A percentile compares a stretch with the other conserved stretches of the same genome.
phyloP scores from a whole-genome alignment of 1,140 invertebrate species.

The Elymnias hypermnestra region DNA sequence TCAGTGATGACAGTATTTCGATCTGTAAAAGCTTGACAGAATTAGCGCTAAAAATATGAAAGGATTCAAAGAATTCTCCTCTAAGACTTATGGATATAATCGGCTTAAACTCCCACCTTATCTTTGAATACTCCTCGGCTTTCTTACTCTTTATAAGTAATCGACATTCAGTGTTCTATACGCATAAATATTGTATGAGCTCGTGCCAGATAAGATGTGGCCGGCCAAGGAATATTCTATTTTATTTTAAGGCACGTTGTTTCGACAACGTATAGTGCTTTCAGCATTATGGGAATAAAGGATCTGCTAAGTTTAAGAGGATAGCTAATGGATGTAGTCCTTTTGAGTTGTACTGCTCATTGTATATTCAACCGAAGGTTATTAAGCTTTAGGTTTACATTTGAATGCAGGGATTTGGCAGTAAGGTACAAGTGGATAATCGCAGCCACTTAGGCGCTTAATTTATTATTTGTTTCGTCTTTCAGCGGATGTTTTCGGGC shows the following conservation, averaged over 20 bases:
- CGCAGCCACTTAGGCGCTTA: conserved; percentile 32
- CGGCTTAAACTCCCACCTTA: conserved; percentile 1
- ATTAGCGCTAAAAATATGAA: not conserved
- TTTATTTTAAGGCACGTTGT: conserved; percentile 36
- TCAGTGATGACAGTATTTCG: no score
- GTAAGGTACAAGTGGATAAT: conserved; percentile 27
- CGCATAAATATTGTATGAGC: conserved; percentile 59
- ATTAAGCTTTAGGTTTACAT: not conserved
- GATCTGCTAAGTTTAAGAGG: conserved; percentile 29
- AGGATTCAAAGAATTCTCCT: not conserved
- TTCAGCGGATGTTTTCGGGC: conserved; percentile 28
- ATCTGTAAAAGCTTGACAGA: no score
- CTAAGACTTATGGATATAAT: not conserved
- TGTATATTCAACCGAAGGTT: conserved; percentile 13
- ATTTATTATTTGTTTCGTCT: conserved; percentile 40
- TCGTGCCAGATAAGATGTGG: conserved; percentile 36
- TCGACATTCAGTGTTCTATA: conserved; percentile 51
- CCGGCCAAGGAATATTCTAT: conserved; percentile 34
- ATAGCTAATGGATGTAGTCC: conserved; percentile 27
- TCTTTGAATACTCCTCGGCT: not conserved
- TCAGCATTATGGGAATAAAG: conserved; percentile 31
- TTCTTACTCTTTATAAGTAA: conserved; percentile 36
- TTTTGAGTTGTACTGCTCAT: conserved; percentile 2
- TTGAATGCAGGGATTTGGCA: not conserved
- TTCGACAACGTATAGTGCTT: conserved; percentile 28